phyloP scores from a whole-genome alignment of 2,113 vertebrate species.

The Gavia stellata region DNA sequence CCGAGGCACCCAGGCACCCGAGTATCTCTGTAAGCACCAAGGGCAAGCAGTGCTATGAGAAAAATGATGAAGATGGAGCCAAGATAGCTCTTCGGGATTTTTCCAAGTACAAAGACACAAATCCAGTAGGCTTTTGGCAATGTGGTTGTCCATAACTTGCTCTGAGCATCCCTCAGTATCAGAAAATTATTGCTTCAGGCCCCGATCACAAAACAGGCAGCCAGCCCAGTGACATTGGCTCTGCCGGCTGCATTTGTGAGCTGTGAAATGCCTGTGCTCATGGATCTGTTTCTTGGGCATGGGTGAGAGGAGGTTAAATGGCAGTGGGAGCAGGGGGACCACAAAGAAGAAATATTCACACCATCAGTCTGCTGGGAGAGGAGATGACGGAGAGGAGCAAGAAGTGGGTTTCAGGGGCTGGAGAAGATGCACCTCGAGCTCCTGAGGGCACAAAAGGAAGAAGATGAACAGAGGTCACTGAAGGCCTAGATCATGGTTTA shows the following conservation, averaged over 20 bases:
- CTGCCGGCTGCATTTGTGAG: neutral
- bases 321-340: neutral
- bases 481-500: neutral
- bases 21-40: fast-evolving
- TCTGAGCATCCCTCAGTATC: neutral
- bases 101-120: neutral
- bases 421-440: neutral
- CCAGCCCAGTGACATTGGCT: neutral
- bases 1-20: fast-evolving
- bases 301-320: neutral
- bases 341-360: neutral
- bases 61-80: fast-evolving
- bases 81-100: neutral
- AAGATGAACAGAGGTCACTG: neutral
- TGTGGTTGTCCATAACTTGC: fast-evolving
- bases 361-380: neutral
- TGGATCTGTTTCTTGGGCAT: neutral
- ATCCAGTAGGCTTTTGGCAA: neutral
- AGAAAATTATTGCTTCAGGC: neutral
- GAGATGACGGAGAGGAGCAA: neutral
- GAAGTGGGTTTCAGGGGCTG: neutral
- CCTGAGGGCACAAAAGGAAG: neutral
- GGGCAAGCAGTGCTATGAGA: neutral
- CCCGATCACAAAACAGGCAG: too few species aligned
- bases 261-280: fast-evolving